phyloP scores from a whole-genome alignment of 2,113 vertebrate species.

The Oncorhynchus tshawytscha region DNA sequence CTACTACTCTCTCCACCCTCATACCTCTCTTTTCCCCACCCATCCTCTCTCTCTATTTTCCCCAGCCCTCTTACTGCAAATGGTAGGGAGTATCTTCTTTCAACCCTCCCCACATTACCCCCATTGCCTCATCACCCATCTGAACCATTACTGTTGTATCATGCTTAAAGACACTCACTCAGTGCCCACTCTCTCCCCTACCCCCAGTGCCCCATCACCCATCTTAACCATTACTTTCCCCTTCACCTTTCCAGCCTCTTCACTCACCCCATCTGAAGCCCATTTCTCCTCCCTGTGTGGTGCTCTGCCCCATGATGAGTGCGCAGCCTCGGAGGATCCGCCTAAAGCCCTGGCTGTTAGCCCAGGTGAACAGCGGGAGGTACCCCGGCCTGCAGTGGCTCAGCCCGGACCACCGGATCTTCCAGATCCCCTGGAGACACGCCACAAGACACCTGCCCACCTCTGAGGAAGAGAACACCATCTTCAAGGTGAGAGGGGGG shows the following conservation, averaged over 20 bases:
- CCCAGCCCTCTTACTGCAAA: neutral
- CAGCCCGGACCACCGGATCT: conserved; percentile 72
- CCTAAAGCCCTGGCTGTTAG: conserved; percentile 88
- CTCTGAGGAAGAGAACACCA: conserved; percentile 84
- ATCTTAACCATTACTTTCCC: neutral
- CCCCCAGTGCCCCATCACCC: too few relatives aligned
- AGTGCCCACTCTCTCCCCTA: too few relatives aligned
- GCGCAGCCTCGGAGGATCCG: conserved; percentile 80
- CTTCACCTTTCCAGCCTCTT: neutral
- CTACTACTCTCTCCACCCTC: neutral
- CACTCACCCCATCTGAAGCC: neutral
- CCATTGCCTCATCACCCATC: neutral
- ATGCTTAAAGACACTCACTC: too few relatives aligned
- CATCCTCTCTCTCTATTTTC: neutral
- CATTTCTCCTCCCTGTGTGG: neutral
- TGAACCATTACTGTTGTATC: too few relatives aligned
- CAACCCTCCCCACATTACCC: neutral
- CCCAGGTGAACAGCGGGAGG: conserved; percentile 84
- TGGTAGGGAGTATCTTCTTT: neutral
- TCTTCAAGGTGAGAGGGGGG: conserved; percentile 80
- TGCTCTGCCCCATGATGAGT: conserved; percentile 68
- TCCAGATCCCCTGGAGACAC: conserved; percentile 90
- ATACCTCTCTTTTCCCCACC: neutral
- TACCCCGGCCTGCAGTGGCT: conserved; percentile 87
- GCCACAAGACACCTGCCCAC: conserved; percentile 80